Conservation (phyloP, 2,888 invertebrate genomes). For the Rhogogaster chlorosoma region DNA sequence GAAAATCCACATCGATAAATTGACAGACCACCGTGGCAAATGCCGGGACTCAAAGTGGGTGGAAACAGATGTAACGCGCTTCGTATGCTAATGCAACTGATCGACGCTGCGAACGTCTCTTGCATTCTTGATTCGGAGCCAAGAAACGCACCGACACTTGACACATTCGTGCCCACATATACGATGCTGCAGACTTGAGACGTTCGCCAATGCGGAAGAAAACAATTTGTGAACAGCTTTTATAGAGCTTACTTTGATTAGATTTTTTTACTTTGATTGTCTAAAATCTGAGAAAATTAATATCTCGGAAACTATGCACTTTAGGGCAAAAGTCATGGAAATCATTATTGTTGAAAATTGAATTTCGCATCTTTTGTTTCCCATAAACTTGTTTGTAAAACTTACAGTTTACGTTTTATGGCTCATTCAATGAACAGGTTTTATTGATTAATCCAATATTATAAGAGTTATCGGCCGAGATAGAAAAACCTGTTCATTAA, state of each 20-base stretch:
- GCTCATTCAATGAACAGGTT: no score
- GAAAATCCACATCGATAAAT: slow-evolving; percentile 23
- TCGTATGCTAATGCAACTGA: slow-evolving; percentile 54
- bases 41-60: slow-evolving; percentile 54
- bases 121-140: slow-evolving; percentile 44
- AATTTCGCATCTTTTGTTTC: no score
- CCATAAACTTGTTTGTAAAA: no score
- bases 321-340: no score
- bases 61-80: slow-evolving; percentile 60
- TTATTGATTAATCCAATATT: no score
- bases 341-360: no score
- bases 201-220: background rate
- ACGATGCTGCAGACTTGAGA: background rate
- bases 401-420: no score
- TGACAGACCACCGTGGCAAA: slow-evolving; percentile 35
- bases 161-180: background rate
- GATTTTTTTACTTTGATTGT: no score
- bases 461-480: no score
- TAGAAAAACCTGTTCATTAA: no score
- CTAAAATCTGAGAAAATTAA: background rate
- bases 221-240: background rate
- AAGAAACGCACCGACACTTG: background rate
- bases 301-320: no score
- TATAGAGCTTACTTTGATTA: background rate
- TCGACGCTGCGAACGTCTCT: slow-evolving; percentile 38